Evolutionary conservation across 2,113 vertebrate genomes (phyloP), one percentile per base, ranked within the genome.

Genomic region (Xerus inauris): DNA sequence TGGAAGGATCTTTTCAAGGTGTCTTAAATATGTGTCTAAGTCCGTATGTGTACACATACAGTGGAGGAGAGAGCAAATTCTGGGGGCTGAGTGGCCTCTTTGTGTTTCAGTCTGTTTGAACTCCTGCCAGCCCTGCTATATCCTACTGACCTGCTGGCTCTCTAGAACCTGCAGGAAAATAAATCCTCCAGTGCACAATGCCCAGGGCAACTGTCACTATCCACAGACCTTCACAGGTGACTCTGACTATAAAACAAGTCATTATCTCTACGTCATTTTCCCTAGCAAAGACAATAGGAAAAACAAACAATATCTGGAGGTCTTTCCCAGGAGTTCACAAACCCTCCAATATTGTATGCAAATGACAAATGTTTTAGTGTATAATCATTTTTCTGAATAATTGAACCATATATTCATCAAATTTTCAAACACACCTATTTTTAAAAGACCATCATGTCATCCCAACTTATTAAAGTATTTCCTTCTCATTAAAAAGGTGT

Each of bases 351-450:
- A 84, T 12, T 42, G n/a, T 6, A 87, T 12, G 10, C 14, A 90
- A 49, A 85, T 26, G 38, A 8, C 14, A 90, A 49, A 85, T 26
- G 38, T 86, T 57, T 64, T 13, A 77, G 30, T 42, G 7, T 47
- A 87, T 71, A 47, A 65, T 89, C 28, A 69, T 79, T 96, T 87
- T 95, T 82, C 64, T 86, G 54, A 54, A 64, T 73, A 82, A 80
- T 26, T 54, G 17, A 1, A 57, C 49, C 19, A 57, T 47, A 71
- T 65, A 24, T 93, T 75, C 42, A 86, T 49, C 49, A 80, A 24
- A 93, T 95, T 95, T 96, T 88, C n/a, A 94, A 93, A 91, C 8
- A 67, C 10, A 28, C 17, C 38, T 67, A 67, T 86, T 88, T 57
- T 76, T 32, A 72, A 89, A 86, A 30, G 57, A 72, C 11, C 10